phyloP scores from a whole-genome alignment of 2,113 vertebrate species.

The Prinia subflava region DNA sequence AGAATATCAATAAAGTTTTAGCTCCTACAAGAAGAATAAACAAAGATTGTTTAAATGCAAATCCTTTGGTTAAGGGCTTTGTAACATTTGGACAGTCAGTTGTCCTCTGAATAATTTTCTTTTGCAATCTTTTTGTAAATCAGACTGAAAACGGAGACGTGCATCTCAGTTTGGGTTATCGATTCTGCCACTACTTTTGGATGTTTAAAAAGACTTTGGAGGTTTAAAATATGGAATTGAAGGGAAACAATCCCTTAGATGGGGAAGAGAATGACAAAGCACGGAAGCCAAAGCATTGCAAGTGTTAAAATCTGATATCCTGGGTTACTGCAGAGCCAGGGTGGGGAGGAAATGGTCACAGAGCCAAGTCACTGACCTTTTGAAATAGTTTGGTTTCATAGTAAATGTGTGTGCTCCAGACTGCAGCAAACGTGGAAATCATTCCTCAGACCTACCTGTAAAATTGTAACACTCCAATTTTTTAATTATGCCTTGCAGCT shows the following conservation, averaged over 20 bases:
- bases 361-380: conserved; percentile 9
- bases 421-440: not conserved
- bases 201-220: not conserved
- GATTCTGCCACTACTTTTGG: not conserved
- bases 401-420: not conserved
- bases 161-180: not conserved
- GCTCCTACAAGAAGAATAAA: not conserved
- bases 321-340: conserved; percentile 17
- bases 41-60: not conserved
- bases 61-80: not conserved
- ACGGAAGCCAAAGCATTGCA: not conserved
- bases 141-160: not conserved
- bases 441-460: not conserved
- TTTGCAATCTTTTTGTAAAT: not conserved
- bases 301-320: conserved; percentile 7
- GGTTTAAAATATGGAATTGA: not conserved
- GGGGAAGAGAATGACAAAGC: not conserved
- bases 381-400: not conserved
- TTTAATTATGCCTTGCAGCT: not conserved
- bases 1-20: not conserved
- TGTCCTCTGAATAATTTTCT: not conserved
- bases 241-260: not conserved
- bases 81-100: not conserved
- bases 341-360: conserved; percentile 8
- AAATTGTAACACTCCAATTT: not conserved